Conservation (phyloP, 2,113 vertebrate genomes). For the Oreochromis spilurus region DNA sequence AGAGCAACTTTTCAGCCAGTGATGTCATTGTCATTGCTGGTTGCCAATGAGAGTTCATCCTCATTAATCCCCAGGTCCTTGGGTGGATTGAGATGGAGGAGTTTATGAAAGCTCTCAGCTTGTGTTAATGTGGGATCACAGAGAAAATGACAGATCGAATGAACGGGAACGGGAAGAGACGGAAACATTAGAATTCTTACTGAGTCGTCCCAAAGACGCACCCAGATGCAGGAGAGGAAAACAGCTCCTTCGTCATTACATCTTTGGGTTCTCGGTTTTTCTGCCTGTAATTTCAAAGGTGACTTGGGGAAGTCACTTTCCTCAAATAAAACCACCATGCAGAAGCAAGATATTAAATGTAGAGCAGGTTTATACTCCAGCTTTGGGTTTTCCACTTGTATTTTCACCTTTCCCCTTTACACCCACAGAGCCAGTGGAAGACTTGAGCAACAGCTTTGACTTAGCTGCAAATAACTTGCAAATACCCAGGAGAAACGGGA, state of each 20-base stretch:
- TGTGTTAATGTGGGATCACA: constrained; percentile 38
- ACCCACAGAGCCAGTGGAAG: not conserved
- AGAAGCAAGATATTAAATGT: not conserved
- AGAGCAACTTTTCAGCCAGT: not conserved
- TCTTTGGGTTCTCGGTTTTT: not conserved
- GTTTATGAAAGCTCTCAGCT: not conserved
- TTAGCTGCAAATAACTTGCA: not conserved
- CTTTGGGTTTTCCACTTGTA: not conserved
- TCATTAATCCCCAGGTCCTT: not conserved
- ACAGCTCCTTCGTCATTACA: not conserved
- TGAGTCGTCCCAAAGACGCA: not conserved
- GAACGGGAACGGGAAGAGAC: not conserved
- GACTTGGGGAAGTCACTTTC: not conserved
- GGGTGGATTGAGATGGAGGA: not conserved
- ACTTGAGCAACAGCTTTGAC: not conserved
- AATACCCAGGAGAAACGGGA: not conserved
- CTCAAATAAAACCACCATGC: not conserved
- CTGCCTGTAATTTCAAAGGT: not conserved
- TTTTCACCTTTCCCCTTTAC: not conserved
- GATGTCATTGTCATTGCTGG: not conserved
- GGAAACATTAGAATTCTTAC: not conserved
- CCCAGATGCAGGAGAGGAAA: not conserved
- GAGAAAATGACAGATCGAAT: not conserved
- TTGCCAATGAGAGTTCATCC: not conserved
- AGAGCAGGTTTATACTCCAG: not conserved